Evolutionary conservation across 2,888 invertebrate species (phyloP).

Genomic region (Eupithecia subumbrata): DNA sequence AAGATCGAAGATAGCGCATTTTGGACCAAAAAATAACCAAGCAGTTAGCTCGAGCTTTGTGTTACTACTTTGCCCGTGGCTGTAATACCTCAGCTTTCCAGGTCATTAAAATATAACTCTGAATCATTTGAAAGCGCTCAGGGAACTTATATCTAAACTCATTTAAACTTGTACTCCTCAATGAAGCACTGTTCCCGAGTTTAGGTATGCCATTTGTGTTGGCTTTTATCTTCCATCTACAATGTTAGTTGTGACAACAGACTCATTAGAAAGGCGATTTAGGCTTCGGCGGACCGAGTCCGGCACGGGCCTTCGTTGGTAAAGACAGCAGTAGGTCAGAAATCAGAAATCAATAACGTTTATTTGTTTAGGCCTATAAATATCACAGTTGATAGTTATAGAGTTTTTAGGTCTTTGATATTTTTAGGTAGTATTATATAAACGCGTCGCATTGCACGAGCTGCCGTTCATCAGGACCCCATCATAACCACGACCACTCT

Average conservation of each 20-base stretch:
- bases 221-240: conserved; percentile 19
- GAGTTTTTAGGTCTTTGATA: no score
- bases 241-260: conserved; percentile 22
- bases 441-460: no score
- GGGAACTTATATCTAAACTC: conserved; percentile 12
- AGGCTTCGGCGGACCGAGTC: conserved; percentile 4
- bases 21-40: no score
- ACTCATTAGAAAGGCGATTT: conserved; percentile 16
- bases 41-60: not conserved
- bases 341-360: no score
- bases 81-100: not conserved
- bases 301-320: not conserved
- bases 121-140: not conserved
- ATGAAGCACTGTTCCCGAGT: conserved; percentile 16
- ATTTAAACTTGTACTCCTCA: conserved; percentile 17
- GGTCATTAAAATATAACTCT: conserved; percentile 1
- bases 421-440: no score
- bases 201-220: conserved; percentile 22
- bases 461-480: no score
- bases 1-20: no score
- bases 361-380: no score
- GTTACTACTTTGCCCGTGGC: not conserved
- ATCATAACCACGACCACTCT: no score
- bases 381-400: no score
- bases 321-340: no score